A percentile compares a stretch with the other conserved stretches of the same genome.
Conservation (phyloP, 2,797 vertebrate genomes). For the Enteromius treurensis region DNA sequence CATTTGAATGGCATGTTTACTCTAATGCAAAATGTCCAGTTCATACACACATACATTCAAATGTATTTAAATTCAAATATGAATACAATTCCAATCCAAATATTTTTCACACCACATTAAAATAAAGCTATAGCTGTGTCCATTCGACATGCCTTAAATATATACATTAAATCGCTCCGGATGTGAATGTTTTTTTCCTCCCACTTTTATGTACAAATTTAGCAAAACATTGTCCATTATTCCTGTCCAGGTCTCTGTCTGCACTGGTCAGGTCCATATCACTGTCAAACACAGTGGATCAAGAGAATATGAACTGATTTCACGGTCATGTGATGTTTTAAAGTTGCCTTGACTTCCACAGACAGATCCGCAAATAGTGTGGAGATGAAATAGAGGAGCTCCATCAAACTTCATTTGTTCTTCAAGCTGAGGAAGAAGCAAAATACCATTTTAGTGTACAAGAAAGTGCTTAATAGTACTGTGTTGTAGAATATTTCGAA, state of each 20-base stretch:
- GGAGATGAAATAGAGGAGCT: background rate
- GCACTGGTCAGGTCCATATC: background rate
- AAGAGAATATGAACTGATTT: background rate
- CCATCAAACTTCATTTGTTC: conserved; percentile 34
- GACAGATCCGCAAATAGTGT: conserved; percentile 8
- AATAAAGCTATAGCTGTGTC: background rate
- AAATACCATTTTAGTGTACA: background rate
- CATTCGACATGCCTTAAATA: conserved; percentile 21
- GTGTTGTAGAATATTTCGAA: background rate
- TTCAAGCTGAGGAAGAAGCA: conserved; percentile 36
- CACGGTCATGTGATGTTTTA: background rate
- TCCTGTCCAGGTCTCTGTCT: background rate
- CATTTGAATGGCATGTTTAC: background rate
- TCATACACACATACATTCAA: background rate
- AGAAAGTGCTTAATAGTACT: background rate
- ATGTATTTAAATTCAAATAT: conserved; percentile 20
- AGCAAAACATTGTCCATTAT: background rate
- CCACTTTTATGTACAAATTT: background rate
- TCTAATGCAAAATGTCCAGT: background rate
- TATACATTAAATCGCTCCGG: background rate
- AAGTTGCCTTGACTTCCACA: conserved; percentile 10
- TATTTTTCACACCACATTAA: conserved; percentile 15
- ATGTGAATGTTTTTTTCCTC: background rate
- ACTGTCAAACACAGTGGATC: background rate
- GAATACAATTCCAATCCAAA: background rate